phyloP scores from a whole-genome alignment of 2,113 vertebrate species.

The Misgurnus anguillicaudatus region DNA sequence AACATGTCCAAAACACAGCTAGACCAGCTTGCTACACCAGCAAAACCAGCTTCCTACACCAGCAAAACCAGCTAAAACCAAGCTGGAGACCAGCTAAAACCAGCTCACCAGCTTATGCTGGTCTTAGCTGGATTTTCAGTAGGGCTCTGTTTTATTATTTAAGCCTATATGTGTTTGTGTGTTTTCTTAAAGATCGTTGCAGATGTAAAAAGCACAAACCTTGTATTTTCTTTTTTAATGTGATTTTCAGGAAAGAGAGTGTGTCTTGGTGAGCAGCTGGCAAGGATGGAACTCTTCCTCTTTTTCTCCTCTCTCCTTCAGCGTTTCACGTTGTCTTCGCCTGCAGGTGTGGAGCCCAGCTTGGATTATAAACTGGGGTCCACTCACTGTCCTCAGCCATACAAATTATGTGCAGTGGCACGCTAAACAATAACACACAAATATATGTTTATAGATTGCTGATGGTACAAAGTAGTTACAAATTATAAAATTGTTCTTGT shows the following conservation, averaged over 20 bases:
- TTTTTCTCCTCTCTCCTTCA: conserved; percentile 79
- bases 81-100: too few species aligned
- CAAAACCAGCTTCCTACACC: too few species aligned
- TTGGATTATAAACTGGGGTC: conserved; percentile 60
- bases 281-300: conserved; percentile 81
- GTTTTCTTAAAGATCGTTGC: neutral
- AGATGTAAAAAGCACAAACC: neutral
- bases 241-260: conserved; percentile 72
- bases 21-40: too few species aligned
- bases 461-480: too few species aligned
- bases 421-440: conserved; percentile 51
- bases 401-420: conserved; percentile 55
- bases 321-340: conserved; percentile 61
- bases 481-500: too few species aligned
- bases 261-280: conserved; percentile 80
- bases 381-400: conserved; percentile 59
- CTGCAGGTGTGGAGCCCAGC: conserved; percentile 59
- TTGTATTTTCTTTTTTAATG: neutral
- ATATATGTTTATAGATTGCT: neutral
- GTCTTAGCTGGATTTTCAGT: too few species aligned
- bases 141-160: too few species aligned
- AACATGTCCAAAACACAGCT: too few species aligned
- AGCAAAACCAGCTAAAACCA: too few species aligned
- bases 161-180: too few species aligned
- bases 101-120: too few species aligned